Percentiles rank a stretch among this genome's conserved stretches.
Conservation (phyloP, 2,113 vertebrate species). For the Rhinopithecus roxellana region DNA sequence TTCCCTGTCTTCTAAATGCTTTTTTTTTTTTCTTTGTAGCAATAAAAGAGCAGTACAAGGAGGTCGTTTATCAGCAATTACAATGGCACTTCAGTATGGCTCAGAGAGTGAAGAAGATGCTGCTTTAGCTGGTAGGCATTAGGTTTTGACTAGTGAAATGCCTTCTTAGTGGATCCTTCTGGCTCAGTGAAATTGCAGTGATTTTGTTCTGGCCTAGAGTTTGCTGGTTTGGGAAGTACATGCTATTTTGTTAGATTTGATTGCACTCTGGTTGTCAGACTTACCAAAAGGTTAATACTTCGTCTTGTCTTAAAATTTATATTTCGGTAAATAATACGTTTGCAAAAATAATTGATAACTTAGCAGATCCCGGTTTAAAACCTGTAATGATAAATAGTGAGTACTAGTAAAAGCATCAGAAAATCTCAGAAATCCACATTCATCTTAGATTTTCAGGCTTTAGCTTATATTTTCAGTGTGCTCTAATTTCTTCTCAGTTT, state of each 20-base stretch:
- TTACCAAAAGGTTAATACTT: conserved; percentile 38
- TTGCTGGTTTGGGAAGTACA: conserved; percentile 15
- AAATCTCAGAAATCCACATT: background rate
- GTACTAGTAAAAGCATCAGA: background rate
- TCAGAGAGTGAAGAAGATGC: conserved; percentile 99
- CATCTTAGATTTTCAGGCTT: background rate
- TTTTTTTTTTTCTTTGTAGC: conserved; percentile 82
- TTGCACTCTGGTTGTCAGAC: background rate
- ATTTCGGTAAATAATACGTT: conserved; percentile 12
- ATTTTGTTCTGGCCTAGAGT: conserved; percentile 8
- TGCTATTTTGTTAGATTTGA: conserved; percentile 45
- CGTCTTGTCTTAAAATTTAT: conserved; percentile 8
- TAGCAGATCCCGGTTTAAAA: background rate
- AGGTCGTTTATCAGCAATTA: conserved; percentile 96
- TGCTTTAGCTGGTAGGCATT: conserved; percentile 91
- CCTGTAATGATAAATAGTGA: background rate
- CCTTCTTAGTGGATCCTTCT: background rate
- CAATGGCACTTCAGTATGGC: conserved; percentile 98
- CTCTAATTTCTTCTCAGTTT: background rate
- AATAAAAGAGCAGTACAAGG: conserved; percentile 96
- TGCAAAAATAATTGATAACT: background rate
- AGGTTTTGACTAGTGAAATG: background rate
- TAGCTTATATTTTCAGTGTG: conserved; percentile 6
- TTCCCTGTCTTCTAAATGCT: conserved; percentile 52
- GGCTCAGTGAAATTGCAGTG: background rate